These are phyloP conservation scores for Seriola rivoliana DNA, from an alignment of 2,113 vertebrate genomes.

Conservation along the genomic window DNA sequence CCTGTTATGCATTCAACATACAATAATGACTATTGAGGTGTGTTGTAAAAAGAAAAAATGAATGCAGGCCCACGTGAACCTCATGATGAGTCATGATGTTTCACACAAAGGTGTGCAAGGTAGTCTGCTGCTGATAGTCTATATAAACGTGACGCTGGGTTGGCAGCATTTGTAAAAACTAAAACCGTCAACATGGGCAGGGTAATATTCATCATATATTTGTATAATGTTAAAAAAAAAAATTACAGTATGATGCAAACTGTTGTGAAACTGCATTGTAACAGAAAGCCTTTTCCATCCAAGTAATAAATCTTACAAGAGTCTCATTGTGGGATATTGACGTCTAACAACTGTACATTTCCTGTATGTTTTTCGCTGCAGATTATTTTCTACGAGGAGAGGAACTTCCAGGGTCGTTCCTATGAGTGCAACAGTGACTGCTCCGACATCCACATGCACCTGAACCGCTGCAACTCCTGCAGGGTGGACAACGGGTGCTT, in stretches of 20 bases:
- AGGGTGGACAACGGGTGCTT: constrained; percentile 78
- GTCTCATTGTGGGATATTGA: background rate
- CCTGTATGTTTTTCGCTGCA: constrained; percentile 41
- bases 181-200: constrained; percentile 72
- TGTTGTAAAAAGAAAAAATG: constrained; percentile 35
- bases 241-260: background rate
- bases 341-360: background rate
- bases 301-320: background rate
- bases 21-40: constrained; percentile 60
- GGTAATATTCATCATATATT: constrained; percentile 54
- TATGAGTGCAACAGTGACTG: constrained; percentile 77
- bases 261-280: background rate
- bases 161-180: constrained; percentile 26
- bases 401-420: constrained; percentile 80
- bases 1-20: constrained; percentile 25
- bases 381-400: constrained; percentile 82
- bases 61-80: constrained; percentile 55
- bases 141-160: constrained; percentile 69
- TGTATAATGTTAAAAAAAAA: background rate
- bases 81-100: constrained; percentile 75
- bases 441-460: constrained; percentile 72
- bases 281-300: background rate
- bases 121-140: constrained; percentile 26
- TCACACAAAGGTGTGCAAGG: constrained; percentile 67
- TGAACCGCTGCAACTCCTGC: constrained; percentile 79